Evolutionary conservation across 1,140 invertebrate genomes (phyloP).

Genomic region (Cydia amplana): DNA sequence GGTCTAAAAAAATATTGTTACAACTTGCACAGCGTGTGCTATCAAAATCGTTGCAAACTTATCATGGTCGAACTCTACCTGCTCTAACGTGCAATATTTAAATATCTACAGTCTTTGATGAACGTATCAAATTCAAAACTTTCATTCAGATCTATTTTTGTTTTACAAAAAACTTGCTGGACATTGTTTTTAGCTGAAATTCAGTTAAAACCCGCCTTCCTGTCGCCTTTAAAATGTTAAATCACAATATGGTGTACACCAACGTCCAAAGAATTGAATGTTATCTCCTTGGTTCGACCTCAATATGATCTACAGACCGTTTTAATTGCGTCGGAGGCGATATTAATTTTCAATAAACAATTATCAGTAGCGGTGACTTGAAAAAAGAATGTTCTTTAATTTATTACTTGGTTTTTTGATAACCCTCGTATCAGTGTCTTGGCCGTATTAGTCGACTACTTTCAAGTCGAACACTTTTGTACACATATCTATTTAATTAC

Average conservation of each 20-base stretch:
- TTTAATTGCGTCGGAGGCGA: constrained; percentile 63
- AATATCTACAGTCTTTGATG: too few species aligned
- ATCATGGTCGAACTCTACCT: too few species aligned
- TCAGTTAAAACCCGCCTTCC: neutral
- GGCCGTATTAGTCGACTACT: neutral
- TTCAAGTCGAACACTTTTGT: too few species aligned
- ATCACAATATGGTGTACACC: too few species aligned
- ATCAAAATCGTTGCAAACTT: too few species aligned
- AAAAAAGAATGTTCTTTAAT: constrained; percentile 58
- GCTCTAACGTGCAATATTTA: too few species aligned
- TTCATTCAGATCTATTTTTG: too few species aligned
- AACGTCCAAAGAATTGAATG: constrained; percentile 19
- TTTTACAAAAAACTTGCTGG: too few species aligned
- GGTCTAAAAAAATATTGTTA: too few species aligned
- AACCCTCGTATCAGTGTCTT: constrained; percentile 47
- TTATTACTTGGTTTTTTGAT: constrained; percentile 55
- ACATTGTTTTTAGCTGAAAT: neutral
- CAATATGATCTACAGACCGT: constrained; percentile 33
- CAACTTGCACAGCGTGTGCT: too few species aligned
- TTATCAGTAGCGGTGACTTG: constrained; percentile 59
- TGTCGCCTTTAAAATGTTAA: neutral
- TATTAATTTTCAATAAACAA: constrained; percentile 73
- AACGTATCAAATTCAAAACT: too few species aligned
- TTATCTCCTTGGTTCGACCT: constrained; percentile 26
- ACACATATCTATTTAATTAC: too few species aligned